Evolutionary conservation across 2,113 vertebrate species (phyloP), one percentile per base, ranked within the genome.

Genomic region (Dunckerocampus dactyliophorus): DNA sequence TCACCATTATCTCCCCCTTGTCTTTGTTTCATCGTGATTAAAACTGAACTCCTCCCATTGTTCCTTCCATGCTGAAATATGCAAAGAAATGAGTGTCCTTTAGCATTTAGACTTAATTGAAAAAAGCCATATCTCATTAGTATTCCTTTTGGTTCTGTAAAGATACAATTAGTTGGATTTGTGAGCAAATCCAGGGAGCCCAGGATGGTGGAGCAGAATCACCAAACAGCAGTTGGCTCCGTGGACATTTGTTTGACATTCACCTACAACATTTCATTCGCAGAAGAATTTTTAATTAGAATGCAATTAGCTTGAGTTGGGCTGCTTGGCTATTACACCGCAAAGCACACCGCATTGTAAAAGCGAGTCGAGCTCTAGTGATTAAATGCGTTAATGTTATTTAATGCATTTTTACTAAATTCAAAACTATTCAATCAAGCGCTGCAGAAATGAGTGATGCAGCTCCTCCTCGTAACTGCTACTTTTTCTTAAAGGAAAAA

Each of bases 271-370:
- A 63, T 73, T 84, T 47, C 67, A 69, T 74, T 86, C 77, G 63
- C 62, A 86, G 77, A 86, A 84, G 56, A 88, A 83, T 87, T 89
- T 88, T 87, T 88, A 87, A 89, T 91, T 87, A 86, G 84, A 87
- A 80, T 59, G 69, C 86, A 88, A 89, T 90, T 88, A 88, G 79
- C 62, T 2, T 3, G 58, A 79, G 71, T 68, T 47, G 53, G 52
- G 64, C 68, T 55, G 61, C 63, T 63, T 20, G 31, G 59, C 62
- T 59, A 65, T 63, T 63, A 66, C 22, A 60, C 51, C 57, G 69
- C 68, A 20, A 68, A 67, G 51, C 67, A 21, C 6, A 17, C 56
- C 55, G 66, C 54, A 80, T 71, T 39, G n/a, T 49, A 69, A 82
- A 79, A 73, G 39, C 13, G 75, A 82, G 68, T 77, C 74, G 55